Evolutionary conservation across 2,888 invertebrate genomes (phyloP).

Genomic region (Pedicia rivosa): DNA sequence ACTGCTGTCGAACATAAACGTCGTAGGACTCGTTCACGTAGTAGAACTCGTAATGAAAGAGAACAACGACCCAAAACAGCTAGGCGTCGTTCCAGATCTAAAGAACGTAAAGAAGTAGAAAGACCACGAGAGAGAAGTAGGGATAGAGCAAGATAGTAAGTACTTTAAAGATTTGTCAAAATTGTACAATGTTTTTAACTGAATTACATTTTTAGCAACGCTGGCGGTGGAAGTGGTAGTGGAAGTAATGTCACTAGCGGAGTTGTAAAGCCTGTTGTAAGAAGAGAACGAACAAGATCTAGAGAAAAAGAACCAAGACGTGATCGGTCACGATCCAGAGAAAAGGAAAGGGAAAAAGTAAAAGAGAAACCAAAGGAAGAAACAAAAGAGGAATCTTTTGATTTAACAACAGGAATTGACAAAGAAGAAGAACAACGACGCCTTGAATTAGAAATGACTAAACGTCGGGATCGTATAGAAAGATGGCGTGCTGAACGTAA

Average conservation of each 20-base stretch:
- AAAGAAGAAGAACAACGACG: slow-evolving; percentile 81
- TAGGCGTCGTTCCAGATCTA: background rate
- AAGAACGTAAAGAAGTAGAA: slow-evolving; percentile 7
- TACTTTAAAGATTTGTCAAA: no score
- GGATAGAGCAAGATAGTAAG: slow-evolving; percentile 12
- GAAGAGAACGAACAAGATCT: slow-evolving; percentile 12
- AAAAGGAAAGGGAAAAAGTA: slow-evolving; percentile 1
- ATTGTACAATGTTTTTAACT: no score
- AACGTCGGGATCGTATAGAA: slow-evolving; percentile 86
- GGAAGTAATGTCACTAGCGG: no score
- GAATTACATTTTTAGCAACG: no score
- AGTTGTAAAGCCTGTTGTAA: background rate
- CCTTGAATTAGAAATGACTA: slow-evolving; percentile 89
- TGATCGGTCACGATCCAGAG: slow-evolving; percentile 3
- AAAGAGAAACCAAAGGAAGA: slow-evolving; percentile 6
- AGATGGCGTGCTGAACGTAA: slow-evolving; percentile 90
- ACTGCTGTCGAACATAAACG: no score
- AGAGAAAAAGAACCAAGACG: slow-evolving; percentile 13
- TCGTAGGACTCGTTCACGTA: no score
- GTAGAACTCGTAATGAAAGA: no score
- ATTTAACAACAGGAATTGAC: slow-evolving; percentile 44
- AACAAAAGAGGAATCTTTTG: slow-evolving; percentile 33
- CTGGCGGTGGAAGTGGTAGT: no score
- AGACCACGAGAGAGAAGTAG: slow-evolving; percentile 20
- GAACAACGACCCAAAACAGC: no score